These are phyloP conservation scores for Sus cebifrons DNA, from an alignment of 2,797 vertebrate species.

Conservation along the genomic window DNA sequence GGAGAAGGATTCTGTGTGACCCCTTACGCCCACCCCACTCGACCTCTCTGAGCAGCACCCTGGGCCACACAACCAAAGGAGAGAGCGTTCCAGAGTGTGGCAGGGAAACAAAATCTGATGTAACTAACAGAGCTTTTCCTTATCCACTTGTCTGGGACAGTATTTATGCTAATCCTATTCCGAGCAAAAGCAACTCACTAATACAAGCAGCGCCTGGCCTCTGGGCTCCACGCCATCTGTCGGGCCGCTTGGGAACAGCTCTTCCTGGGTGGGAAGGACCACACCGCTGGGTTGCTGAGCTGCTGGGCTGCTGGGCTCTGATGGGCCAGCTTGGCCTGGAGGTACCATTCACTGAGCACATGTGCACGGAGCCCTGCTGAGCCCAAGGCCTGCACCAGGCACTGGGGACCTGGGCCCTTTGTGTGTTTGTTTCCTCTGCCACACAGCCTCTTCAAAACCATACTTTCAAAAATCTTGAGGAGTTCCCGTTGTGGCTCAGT, in stretches of 20 bases:
- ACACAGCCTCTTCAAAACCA: neutral
- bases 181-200: slow-evolving; percentile 77
- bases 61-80: neutral
- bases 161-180: slow-evolving; percentile 82
- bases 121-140: slow-evolving; percentile 80
- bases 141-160: slow-evolving; percentile 52
- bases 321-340: neutral
- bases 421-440: too few species aligned
- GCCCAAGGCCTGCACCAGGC: neutral
- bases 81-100: neutral
- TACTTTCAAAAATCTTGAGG: neutral
- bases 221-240: slow-evolving; percentile 75
- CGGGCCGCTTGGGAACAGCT: neutral
- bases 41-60: neutral
- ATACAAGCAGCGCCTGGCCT: slow-evolving; percentile 2
- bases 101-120: slow-evolving; percentile 66
- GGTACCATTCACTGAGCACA: neutral
- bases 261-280: neutral
- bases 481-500: too few species aligned
- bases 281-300: accelerated
- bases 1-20: neutral
- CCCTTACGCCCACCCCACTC: neutral
- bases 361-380: neutral
- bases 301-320: neutral
- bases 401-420: neutral